A percentile compares a stretch with the other conserved stretches of the same genome.
Conservation (phyloP, 2,113 vertebrate genomes). For the Coreoperca whiteheadi region DNA sequence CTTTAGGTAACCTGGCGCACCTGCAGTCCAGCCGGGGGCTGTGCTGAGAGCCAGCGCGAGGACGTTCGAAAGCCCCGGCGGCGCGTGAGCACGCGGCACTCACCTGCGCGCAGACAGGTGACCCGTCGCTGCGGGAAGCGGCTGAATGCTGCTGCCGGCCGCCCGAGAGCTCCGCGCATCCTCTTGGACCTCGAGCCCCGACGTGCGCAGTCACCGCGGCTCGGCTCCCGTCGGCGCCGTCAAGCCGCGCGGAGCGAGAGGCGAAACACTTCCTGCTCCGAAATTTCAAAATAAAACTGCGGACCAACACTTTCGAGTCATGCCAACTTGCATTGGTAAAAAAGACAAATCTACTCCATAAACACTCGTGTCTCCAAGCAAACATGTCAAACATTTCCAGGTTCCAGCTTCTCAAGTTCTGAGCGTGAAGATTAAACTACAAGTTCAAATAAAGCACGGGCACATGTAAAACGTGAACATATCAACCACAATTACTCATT, state of each 20-base stretch:
- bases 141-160: slow-evolving; percentile 7
- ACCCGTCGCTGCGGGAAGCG: not conserved
- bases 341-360: too few species aligned
- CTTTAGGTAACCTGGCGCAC: slow-evolving; percentile 53
- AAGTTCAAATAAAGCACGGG: too few species aligned
- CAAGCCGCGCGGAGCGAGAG: not conserved
- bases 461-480: not conserved
- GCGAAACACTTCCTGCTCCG: slow-evolving; percentile 32
- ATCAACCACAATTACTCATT: too few species aligned
- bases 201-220: slow-evolving; percentile 45
- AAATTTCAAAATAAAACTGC: slow-evolving; percentile 61
- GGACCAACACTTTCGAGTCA: not conserved
- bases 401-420: too few species aligned
- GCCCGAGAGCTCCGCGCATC: slow-evolving; percentile 13
- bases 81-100: too few species aligned
- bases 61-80: too few species aligned
- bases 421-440: too few species aligned
- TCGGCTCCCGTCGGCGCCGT: slow-evolving; percentile 11
- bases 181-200: too few species aligned
- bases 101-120: slow-evolving; percentile 40
- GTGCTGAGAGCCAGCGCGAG: too few species aligned
- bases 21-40: slow-evolving; percentile 60
- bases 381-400: too few species aligned
- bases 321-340: not conserved
- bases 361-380: too few species aligned